phyloP scores from a whole-genome alignment of 2,113 vertebrate species.

The Tyto alba region DNA sequence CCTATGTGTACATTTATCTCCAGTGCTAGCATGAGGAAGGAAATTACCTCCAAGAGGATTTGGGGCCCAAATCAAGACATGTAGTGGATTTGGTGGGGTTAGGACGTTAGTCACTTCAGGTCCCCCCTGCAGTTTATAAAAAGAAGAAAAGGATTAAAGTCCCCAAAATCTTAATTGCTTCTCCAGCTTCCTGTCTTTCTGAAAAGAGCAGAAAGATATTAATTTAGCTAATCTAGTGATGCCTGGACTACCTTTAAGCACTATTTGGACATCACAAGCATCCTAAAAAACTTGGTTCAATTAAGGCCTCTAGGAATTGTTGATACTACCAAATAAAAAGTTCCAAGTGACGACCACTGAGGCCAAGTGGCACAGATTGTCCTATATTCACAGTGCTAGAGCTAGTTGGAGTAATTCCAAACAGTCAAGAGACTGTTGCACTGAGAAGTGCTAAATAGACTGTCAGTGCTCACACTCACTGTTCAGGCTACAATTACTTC shows the following conservation, averaged over 20 bases:
- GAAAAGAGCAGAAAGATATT: neutral
- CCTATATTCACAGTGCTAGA: neutral
- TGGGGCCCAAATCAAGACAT: neutral
- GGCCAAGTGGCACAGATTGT: neutral
- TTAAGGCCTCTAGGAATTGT: neutral
- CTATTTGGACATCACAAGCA: neutral
- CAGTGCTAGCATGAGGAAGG: accelerated
- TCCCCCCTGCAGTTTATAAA: neutral
- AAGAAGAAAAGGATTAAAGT: neutral
- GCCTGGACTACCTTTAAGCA: neutral
- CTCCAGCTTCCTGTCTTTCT: neutral
- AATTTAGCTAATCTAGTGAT: neutral
- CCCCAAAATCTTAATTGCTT: neutral
- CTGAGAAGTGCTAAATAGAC: neutral
- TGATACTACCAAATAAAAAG: neutral
- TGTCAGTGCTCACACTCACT: neutral
- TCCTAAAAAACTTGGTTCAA: neutral
- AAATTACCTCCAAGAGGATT: neutral
- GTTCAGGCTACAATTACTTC: neutral
- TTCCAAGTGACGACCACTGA: neutral
- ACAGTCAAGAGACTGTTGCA: neutral
- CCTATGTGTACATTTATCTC: neutral
- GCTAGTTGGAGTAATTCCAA: neutral
- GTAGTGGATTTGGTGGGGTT: neutral
- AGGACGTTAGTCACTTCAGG: neutral